phyloP scores from a whole-genome alignment of 2,888 invertebrate genomes.

The Bombyx huttoni region DNA sequence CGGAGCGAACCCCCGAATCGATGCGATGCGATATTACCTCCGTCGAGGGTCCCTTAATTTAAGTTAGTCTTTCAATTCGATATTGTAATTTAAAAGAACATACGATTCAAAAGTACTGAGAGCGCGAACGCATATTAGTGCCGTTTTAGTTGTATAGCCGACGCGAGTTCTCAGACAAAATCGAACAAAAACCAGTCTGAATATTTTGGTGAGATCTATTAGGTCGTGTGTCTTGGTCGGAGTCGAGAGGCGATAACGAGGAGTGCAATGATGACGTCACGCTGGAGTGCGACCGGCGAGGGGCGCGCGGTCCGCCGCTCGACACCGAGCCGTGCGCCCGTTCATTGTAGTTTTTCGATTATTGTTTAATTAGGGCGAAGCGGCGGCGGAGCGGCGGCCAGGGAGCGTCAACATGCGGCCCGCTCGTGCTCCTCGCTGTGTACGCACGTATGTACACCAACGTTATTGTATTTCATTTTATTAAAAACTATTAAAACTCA shows the following conservation, averaged over 20 bases:
- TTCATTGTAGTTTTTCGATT: conserved; percentile 73
- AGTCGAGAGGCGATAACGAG: conserved; percentile 60
- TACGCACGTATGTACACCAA: neutral
- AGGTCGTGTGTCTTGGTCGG: conserved; percentile 39
- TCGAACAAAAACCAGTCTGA: conserved; percentile 35
- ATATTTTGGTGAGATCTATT: conserved; percentile 41
- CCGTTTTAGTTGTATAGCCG: conserved; percentile 19
- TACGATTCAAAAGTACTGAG: conserved; percentile 14
- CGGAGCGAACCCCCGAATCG: neutral
- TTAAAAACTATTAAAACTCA: neutral
- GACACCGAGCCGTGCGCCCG: conserved; percentile 62
- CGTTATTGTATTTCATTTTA: neutral
- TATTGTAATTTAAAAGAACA: neutral
- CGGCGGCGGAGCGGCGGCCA: conserved; percentile 70
- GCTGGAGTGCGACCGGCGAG: conserved; percentile 21
- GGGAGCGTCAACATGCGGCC: conserved; percentile 41
- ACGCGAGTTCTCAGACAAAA: conserved; percentile 28
- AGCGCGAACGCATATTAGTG: conserved; percentile 28
- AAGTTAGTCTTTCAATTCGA: neutral
- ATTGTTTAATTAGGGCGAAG: conserved; percentile 74
- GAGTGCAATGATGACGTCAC: conserved; percentile 66
- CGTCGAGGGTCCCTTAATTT: neutral
- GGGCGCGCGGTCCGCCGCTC: conserved; percentile 24
- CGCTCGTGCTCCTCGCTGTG: conserved; percentile 16
- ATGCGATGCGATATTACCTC: neutral